These are phyloP conservation scores for Oopsacas minuta DNA, from an alignment of 37 sponge, comb jelly and placozoan genomes.

Conservation along the genomic window DNA sequence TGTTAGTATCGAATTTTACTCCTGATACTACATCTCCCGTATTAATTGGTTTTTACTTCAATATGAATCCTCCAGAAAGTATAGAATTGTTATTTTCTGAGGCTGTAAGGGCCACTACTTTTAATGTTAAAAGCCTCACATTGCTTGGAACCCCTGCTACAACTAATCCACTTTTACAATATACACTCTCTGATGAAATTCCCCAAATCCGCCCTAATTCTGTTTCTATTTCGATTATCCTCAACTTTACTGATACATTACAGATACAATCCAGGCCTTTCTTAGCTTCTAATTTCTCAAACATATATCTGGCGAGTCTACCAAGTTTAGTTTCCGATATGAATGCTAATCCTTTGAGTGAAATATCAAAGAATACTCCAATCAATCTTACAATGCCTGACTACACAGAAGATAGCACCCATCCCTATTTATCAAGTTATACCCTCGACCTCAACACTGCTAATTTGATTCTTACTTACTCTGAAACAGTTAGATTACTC, in stretches of 20 bases:
- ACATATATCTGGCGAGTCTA: background rate
- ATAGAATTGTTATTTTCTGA: conserved; percentile 69
- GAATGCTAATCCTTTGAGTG: conserved; percentile 28
- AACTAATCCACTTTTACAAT: background rate
- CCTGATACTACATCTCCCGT: conserved; percentile 40
- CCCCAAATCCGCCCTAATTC: background rate
- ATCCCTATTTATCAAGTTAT: conserved; percentile 31
- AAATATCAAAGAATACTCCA: conserved; percentile 25
- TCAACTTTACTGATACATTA: background rate
- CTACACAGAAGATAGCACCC: conserved; percentile 27
- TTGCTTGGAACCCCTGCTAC: background rate
- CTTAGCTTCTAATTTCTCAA: background rate
- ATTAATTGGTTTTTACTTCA: conserved; percentile 45
- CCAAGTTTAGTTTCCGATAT: background rate
- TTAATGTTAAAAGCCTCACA: conserved; percentile 13
- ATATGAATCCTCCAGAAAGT: conserved; percentile 63
- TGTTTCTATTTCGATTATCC: background rate
- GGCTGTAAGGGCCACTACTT: conserved; percentile 41
- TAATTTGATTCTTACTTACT: conserved; percentile 40
- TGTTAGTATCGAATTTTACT: conserved; percentile 20
- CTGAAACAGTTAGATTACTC: conserved; percentile 31
- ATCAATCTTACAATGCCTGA: background rate
- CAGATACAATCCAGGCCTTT: background rate
- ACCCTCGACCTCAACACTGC: conserved; percentile 54
- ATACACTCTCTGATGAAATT: background rate